Conservation (phyloP, 2,888 invertebrate genomes). For the Podotricha telesiphe region DNA sequence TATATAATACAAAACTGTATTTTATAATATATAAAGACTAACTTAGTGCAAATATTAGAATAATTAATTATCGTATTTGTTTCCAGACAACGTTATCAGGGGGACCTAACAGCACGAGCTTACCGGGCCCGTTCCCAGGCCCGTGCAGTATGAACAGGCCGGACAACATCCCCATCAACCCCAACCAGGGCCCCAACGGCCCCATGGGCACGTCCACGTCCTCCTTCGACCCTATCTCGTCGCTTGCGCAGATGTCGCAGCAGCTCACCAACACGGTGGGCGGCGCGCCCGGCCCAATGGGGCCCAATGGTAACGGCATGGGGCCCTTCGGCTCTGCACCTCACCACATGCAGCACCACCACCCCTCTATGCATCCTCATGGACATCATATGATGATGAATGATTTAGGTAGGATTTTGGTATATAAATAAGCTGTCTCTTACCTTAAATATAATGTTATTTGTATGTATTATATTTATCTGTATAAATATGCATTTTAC, state of each 20-base stretch:
- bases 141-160: constrained; percentile 78
- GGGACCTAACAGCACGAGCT: constrained; percentile 75
- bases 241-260: constrained; percentile 97
- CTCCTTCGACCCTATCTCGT: constrained; percentile 96
- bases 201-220: constrained; percentile 81
- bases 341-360: constrained; percentile 79
- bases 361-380: constrained; percentile 73
- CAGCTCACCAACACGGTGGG: constrained; percentile 91
- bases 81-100: constrained; percentile 77
- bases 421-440: too few relatives aligned
- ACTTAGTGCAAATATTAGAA: not conserved
- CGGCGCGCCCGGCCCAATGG: constrained; percentile 70
- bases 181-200: constrained; percentile 80
- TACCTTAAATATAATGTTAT: too few relatives aligned
- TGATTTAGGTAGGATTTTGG: constrained; percentile 75
- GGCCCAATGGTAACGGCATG: constrained; percentile 66
- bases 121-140: constrained; percentile 81
- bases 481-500: too few relatives aligned
- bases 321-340: constrained; percentile 72
- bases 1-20: too few relatives aligned
- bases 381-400: constrained; percentile 82
- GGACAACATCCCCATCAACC: constrained; percentile 78
- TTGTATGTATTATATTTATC: too few relatives aligned
- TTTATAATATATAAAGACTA: too few relatives aligned
- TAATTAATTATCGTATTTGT: constrained; percentile 28